A percentile compares a stretch with the other conserved stretches of the same genome.
Evolutionary conservation across 1,140 invertebrate genomes (phyloP).

Genomic region (Trichogramma pretiosum): DNA sequence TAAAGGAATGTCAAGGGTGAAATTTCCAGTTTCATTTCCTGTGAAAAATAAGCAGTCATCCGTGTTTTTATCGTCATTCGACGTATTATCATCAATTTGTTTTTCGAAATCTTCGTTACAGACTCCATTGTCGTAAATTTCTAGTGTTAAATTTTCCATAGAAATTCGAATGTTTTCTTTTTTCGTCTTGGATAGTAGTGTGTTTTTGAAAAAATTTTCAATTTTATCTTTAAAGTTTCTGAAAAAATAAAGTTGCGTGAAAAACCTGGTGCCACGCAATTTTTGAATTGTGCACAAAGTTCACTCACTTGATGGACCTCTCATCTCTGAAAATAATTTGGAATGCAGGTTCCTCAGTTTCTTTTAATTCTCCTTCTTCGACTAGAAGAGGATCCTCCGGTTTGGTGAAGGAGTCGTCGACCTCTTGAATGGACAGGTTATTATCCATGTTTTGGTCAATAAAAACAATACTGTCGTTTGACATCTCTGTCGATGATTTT

Average conservation of each 20-base stretch:
- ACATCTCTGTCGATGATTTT: no score
- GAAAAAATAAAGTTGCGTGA: constrained; percentile 16
- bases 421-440: no score
- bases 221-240: constrained; percentile 32
- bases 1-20: constrained; percentile 34
- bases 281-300: no score
- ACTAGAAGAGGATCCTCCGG: no score
- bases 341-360: constrained; percentile 25
- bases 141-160: constrained; percentile 24
- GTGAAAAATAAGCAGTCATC: constrained; percentile 31
- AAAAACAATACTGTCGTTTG: no score
- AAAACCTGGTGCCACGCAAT: not conserved
- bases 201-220: constrained; percentile 28
- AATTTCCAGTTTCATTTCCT: constrained; percentile 35
- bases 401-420: not conserved
- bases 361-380: no score
- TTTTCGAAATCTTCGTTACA: no score
- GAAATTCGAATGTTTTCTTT: constrained; percentile 21
- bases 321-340: constrained; percentile 34
- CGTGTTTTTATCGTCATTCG: constrained; percentile 17
- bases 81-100: no score
- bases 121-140: constrained; percentile 30
- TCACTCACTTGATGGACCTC: no score
- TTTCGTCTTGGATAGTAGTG: constrained; percentile 11
- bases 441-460: no score